Percentiles rank a stretch among this genome's conserved stretches.
These are phyloP conservation scores for Mellilla xanthometata DNA, from an alignment of 2,888 invertebrate genomes.

Conservation along the genomic window DNA sequence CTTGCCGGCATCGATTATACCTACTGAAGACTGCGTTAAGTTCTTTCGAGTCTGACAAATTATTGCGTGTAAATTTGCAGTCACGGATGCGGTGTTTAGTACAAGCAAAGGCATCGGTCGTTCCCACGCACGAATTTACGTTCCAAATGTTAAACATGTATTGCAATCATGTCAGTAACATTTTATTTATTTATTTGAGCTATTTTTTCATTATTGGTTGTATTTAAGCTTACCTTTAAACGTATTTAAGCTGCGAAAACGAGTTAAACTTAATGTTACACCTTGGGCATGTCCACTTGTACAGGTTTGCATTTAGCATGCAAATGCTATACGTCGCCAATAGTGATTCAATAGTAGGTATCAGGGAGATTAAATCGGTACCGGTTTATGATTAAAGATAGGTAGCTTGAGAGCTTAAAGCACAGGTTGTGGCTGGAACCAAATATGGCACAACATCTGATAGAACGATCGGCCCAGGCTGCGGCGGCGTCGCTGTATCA, in stretches of 20 bases:
- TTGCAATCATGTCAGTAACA: no score
- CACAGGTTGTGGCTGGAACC: conserved; percentile 50
- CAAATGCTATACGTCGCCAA: conserved; percentile 52
- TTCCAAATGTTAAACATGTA: no score
- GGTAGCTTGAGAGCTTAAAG: conserved; percentile 44
- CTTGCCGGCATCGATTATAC: no score
- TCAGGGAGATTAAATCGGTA: conserved; percentile 44
- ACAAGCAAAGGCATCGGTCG: conserved; percentile 32
- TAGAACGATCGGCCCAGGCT: conserved; percentile 44
- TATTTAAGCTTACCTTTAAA: conserved; percentile 29
- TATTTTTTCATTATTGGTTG: no score
- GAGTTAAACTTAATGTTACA: conserved; percentile 38
- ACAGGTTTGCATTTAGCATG: conserved; percentile 40
- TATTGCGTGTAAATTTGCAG: conserved; percentile 46
- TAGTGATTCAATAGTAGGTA: conserved; percentile 52
- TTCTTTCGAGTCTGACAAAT: conserved; percentile 29
- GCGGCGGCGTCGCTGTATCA: conserved; percentile 33
- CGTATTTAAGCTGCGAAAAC: conserved; percentile 32
- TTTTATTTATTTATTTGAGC: no score
- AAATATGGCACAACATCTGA: conserved; percentile 53
- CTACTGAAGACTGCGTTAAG: no score
- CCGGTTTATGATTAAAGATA: conserved; percentile 41
- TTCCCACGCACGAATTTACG: conserved; percentile 33
- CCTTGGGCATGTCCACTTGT: conserved; percentile 22
- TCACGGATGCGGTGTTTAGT: conserved; percentile 43